Evolutionary conservation across 2,888 invertebrate species (phyloP).

Genomic region (Aquatica leii): DNA sequence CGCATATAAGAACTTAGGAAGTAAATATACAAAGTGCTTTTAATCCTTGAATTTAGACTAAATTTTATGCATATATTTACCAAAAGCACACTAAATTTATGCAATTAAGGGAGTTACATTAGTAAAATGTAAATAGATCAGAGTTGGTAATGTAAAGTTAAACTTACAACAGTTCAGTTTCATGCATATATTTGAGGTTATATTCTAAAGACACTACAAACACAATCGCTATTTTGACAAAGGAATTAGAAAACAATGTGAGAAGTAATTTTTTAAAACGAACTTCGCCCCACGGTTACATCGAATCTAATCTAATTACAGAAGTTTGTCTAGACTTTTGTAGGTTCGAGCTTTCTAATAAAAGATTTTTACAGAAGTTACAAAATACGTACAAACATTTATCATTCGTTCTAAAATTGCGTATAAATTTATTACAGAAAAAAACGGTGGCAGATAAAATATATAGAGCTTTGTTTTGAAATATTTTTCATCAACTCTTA

Average conservation of each 20-base stretch:
- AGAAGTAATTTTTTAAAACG: background rate
- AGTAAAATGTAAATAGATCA: constrained; percentile 9
- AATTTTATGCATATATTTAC: constrained; percentile 11
- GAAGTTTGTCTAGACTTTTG: background rate
- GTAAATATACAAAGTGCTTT: background rate
- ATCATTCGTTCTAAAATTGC: background rate
- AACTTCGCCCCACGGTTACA: background rate
- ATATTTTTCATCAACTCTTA: constrained; percentile 17
- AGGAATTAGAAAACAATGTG: background rate
- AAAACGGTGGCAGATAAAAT: constrained; percentile 21
- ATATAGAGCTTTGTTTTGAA: constrained; percentile 11
- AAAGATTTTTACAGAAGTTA: background rate
- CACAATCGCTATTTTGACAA: background rate
- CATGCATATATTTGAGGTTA: background rate
- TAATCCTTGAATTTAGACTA: background rate
- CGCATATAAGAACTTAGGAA: background rate
- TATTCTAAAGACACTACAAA: background rate
- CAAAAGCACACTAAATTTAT: constrained; percentile 8
- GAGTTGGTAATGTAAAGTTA: background rate
- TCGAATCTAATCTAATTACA: background rate
- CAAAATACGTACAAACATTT: background rate
- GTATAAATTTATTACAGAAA: background rate
- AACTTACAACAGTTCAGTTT: background rate
- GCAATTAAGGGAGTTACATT: constrained; percentile 4
- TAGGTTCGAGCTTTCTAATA: background rate